Conservation (phyloP, 1,140 invertebrate genomes). For the Trichomalopsis sarcophagae region DNA sequence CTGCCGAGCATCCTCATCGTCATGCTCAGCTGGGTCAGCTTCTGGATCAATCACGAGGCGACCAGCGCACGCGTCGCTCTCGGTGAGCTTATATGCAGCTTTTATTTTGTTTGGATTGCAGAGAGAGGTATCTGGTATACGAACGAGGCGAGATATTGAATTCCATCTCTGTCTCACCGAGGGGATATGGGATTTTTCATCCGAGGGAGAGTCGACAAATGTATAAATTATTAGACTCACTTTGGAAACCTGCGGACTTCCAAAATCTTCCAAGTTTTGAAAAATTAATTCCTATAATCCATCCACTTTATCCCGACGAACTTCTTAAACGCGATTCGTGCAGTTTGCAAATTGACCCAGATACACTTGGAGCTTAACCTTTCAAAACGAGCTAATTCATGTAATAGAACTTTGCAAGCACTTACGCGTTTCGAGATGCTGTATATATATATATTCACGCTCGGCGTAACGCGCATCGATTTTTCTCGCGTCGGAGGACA, state of each 20-base stretch:
- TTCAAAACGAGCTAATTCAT: neutral
- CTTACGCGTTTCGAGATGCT: neutral
- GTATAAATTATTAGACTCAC: too few species aligned
- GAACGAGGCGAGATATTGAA: neutral
- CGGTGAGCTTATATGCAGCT: slow-evolving; percentile 71
- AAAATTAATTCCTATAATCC: neutral
- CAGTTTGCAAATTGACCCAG: neutral
- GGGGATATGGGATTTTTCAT: neutral
- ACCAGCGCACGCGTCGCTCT: slow-evolving; percentile 86
- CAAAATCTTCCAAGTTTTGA: neutral
- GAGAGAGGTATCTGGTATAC: too few species aligned
- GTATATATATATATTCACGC: neutral
- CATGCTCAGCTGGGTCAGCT: slow-evolving; percentile 92
- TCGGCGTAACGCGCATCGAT: neutral
- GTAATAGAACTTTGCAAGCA: neutral
- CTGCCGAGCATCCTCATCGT: slow-evolving; percentile 89
- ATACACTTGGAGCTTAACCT: neutral
- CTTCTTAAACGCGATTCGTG: neutral
- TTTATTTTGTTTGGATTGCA: neutral
- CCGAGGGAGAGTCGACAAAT: neutral
- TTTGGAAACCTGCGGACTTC: neutral
- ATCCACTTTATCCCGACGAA: neutral
- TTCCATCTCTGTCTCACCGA: neutral
- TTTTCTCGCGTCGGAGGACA: neutral
- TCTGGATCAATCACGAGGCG: slow-evolving; percentile 91